Evolutionary conservation across 2,113 vertebrate genomes (phyloP).

Genomic region (Balaenoptera acutorostrata): DNA sequence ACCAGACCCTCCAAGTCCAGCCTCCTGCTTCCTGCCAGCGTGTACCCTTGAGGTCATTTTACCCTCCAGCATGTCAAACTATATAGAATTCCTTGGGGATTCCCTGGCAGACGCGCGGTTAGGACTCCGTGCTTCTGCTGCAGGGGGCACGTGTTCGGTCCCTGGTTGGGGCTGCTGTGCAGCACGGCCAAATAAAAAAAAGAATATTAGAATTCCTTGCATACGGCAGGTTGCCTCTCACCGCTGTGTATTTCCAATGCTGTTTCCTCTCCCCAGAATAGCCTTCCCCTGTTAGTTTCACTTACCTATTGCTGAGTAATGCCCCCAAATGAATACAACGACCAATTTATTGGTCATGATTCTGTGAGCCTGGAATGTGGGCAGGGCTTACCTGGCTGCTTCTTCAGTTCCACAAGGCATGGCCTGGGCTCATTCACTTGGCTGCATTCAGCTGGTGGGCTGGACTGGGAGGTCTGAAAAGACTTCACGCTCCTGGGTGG

Average conservation of each 20-base stretch:
- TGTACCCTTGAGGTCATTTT: neutral
- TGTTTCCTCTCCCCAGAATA: neutral
- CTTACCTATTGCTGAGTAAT: neutral
- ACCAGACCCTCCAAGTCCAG: neutral
- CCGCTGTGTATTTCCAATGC: neutral
- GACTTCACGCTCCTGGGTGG: neutral
- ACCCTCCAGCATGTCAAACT: neutral
- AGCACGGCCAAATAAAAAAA: no score
- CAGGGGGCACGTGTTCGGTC: no score
- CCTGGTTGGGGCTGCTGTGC: no score
- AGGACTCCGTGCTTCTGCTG: no score
- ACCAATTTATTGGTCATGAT: neutral
- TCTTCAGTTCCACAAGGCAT: neutral
- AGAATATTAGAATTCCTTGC: neutral
- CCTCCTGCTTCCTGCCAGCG: neutral
- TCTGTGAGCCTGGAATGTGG: neutral
- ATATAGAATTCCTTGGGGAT: neutral
- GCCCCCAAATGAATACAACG: neutral
- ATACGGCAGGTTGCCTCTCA: neutral
- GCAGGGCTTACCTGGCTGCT: neutral
- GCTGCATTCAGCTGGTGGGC: neutral
- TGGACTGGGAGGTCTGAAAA: neutral
- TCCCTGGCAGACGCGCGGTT: no score
- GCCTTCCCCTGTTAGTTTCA: neutral
- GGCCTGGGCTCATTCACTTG: neutral